These are phyloP conservation scores for Oreochromis niloticus DNA, from an alignment of 2,113 vertebrate genomes.

Conservation along the genomic window DNA sequence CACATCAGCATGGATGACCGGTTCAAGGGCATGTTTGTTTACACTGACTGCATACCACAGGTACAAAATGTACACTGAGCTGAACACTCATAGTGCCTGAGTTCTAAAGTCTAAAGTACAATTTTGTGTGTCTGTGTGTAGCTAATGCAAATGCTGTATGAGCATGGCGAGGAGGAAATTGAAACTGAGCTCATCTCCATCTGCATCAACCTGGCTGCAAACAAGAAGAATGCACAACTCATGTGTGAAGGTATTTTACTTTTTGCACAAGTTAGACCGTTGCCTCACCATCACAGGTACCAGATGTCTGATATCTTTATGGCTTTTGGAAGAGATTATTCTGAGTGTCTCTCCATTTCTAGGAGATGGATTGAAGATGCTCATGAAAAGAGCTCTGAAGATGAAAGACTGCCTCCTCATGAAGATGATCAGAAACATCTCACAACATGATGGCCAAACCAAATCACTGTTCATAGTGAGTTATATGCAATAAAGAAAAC, in stretches of 20 bases:
- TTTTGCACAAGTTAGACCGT: not conserved
- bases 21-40: constrained; percentile 93
- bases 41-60: constrained; percentile 94
- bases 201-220: constrained; percentile 95
- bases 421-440: constrained; percentile 98
- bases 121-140: constrained; percentile 39
- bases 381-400: constrained; percentile 95
- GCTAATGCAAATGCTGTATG: constrained; percentile 95
- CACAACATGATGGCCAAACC: constrained; percentile 87
- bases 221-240: constrained; percentile 90
- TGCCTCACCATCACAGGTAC: not conserved
- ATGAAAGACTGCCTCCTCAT: constrained; percentile 90
- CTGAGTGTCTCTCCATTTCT: not conserved
- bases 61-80: constrained; percentile 57
- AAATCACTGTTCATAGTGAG: constrained; percentile 93
- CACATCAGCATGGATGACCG: constrained; percentile 96
- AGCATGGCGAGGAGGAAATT: constrained; percentile 83
- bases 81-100: not conserved
- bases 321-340: not conserved
- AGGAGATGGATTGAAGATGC: constrained; percentile 92
- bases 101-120: not conserved
- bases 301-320: not conserved
- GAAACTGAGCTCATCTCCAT: constrained; percentile 91
- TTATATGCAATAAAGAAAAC: not conserved
- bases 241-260: constrained; percentile 87